These are phyloP conservation scores for Ormyrus nitidulus DNA, from an alignment of 2,888 invertebrate genomes.

Conservation along the genomic window DNA sequence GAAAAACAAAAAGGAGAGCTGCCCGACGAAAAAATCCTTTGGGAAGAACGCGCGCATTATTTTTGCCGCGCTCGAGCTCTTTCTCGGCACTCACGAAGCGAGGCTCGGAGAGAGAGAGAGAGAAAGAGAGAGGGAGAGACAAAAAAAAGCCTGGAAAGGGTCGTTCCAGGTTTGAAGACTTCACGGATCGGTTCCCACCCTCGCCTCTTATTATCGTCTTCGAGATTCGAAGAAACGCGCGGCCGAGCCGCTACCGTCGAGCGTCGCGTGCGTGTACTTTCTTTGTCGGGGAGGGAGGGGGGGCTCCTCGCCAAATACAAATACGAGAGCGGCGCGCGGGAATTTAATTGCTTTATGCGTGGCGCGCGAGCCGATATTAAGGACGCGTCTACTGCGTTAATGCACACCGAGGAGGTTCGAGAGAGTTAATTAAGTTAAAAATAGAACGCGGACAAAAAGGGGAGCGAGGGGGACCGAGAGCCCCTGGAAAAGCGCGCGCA, in stretches of 20 bases:
- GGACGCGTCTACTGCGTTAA: too few relatives aligned
- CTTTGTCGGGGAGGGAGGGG: not conserved
- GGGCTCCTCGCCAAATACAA: not conserved
- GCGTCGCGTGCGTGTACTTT: not conserved
- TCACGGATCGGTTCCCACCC: conserved; percentile 56
- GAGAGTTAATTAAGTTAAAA: conserved; percentile 27
- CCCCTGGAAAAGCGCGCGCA: too few relatives aligned
- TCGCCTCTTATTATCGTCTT: conserved; percentile 47
- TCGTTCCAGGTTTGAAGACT: conserved; percentile 49
- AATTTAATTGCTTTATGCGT: conserved; percentile 15
- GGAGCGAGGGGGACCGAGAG: too few relatives aligned
- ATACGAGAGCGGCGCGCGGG: not conserved
- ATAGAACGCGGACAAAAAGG: too few relatives aligned
- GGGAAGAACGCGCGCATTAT: not conserved
- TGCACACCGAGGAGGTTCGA: not conserved
- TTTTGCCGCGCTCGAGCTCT: not conserved
- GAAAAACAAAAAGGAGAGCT: not conserved
- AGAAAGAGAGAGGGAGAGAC: conserved; percentile 10
- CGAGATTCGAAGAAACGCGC: conserved; percentile 50
- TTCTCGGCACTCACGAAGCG: not conserved
- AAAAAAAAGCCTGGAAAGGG: not conserved
- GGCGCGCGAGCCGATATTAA: not conserved
- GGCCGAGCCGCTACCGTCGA: conserved; percentile 9
- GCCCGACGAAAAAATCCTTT: not conserved
- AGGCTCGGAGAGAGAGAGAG: not conserved